These are phyloP conservation scores for Tenualosa thibaudeaui DNA, from an alignment of 2,797 vertebrate genomes.

Conservation along the genomic window DNA sequence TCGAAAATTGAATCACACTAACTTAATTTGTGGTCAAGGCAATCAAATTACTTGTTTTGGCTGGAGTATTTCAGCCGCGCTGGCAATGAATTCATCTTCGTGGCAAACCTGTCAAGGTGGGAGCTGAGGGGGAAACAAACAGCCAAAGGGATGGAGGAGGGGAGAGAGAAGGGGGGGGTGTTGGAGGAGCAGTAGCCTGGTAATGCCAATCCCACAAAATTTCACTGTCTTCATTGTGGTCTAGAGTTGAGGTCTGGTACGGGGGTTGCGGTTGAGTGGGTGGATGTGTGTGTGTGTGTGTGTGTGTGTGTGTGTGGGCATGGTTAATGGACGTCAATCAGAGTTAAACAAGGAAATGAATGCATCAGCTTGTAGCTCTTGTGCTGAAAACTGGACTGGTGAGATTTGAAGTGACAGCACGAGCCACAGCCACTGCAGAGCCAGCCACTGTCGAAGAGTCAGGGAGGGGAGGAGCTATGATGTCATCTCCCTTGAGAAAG, in stretches of 20 bases:
- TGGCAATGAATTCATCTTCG: slow-evolving; percentile 84
- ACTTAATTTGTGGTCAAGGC: slow-evolving; percentile 84
- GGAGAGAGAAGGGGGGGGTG: neutral
- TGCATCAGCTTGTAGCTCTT: neutral
- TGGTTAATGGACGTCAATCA: slow-evolving; percentile 11
- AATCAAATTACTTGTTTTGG: slow-evolving; percentile 86
- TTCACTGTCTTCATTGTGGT: neutral
- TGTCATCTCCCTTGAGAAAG: neutral
- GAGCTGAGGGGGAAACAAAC: slow-evolving; percentile 49
- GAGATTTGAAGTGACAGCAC: neutral
- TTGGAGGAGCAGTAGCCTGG: neutral
- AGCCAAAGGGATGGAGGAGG: neutral
- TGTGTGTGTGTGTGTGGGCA: neutral
- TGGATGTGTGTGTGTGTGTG: neutral
- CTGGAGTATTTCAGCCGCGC: slow-evolving; percentile 67
- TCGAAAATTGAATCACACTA: slow-evolving; percentile 86
- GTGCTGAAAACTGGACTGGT: neutral
- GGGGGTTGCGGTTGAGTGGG: neutral
- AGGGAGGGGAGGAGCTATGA: neutral
- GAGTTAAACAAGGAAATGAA: slow-evolving; percentile 13
- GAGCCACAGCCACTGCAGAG: neutral
- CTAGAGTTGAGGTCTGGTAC: neutral
- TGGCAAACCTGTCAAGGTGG: slow-evolving; percentile 74
- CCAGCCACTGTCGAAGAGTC: neutral
- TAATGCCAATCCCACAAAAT: neutral